A percentile compares a stretch with the other conserved stretches of the same genome.
Evolutionary conservation across 2,113 vertebrate genomes (phyloP).

Genomic region (Geothlypis trichas): DNA sequence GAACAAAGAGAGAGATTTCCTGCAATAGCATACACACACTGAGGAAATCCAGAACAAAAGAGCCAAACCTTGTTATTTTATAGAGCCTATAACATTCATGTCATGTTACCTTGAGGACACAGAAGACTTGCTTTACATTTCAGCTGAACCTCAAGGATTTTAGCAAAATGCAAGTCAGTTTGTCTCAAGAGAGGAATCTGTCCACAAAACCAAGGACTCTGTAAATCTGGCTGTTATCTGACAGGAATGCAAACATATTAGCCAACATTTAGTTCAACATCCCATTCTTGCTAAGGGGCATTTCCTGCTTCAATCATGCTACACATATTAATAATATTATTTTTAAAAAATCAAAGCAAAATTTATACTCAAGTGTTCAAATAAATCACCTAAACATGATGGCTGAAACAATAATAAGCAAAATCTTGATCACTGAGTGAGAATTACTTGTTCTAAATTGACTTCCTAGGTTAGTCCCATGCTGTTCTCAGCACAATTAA

Average conservation of each 20-base stretch:
- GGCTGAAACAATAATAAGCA: background rate
- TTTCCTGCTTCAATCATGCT: background rate
- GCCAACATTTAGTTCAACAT: background rate
- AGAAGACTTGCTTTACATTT: background rate
- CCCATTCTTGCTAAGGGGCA: background rate
- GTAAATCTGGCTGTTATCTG: background rate
- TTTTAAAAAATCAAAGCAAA: background rate
- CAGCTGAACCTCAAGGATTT: background rate
- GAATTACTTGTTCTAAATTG: background rate
- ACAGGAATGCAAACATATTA: background rate
- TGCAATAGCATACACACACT: background rate
- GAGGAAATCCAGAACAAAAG: slow-evolving; percentile 7
- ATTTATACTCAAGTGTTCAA: background rate
- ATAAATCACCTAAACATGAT: background rate
- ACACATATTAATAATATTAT: background rate
- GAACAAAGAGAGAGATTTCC: background rate
- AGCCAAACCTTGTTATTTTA: background rate
- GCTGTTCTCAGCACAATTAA: background rate
- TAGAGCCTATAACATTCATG: background rate
- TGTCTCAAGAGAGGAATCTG: background rate
- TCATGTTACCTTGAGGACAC: background rate
- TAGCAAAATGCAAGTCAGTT: background rate
- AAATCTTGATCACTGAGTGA: background rate
- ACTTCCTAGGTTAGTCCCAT: background rate
- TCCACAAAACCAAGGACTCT: background rate